phyloP scores from a whole-genome alignment of 2,113 vertebrate species.

The Gavialis gangeticus region DNA sequence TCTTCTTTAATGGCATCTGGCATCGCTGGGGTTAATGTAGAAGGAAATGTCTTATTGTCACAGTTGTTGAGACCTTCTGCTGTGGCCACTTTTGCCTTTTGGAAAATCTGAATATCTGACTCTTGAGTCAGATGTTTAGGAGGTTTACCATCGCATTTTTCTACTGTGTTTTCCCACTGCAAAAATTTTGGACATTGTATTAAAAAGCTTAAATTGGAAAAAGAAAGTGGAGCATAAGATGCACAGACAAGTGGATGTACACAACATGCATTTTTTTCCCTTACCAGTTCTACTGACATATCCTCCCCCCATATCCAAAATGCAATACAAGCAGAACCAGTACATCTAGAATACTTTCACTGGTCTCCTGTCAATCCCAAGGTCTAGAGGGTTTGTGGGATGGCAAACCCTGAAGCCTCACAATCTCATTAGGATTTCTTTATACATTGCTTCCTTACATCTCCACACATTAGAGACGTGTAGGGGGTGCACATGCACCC shows the following conservation, averaged over 20 bases:
- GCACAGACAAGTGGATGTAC: background rate
- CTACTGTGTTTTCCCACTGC: constrained; percentile 67
- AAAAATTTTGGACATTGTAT: constrained; percentile 10
- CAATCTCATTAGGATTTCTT: no score
- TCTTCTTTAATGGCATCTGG: constrained; percentile 72
- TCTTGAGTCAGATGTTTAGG: constrained; percentile 56
- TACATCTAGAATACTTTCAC: background rate
- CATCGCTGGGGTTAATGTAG: constrained; percentile 28
- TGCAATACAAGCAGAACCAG: background rate
- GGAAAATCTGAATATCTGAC: constrained; percentile 56
- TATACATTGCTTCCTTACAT: no score
- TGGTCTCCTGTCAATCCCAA: background rate
- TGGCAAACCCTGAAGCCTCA: background rate
- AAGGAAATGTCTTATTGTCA: constrained; percentile 46
- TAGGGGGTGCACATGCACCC: no score
- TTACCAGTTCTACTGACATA: background rate
- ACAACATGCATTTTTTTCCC: background rate
- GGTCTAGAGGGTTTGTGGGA: background rate
- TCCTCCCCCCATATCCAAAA: background rate
- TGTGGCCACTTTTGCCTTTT: constrained; percentile 50
- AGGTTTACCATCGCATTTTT: constrained; percentile 61
- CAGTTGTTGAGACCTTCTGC: constrained; percentile 65
- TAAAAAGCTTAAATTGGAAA: background rate
- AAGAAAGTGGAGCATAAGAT: background rate
- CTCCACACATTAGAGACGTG: no score